Percentiles rank a stretch among this genome's conserved stretches.
phyloP scores from a whole-genome alignment of 1,140 invertebrate genomes.

The Saccostrea echinata region DNA sequence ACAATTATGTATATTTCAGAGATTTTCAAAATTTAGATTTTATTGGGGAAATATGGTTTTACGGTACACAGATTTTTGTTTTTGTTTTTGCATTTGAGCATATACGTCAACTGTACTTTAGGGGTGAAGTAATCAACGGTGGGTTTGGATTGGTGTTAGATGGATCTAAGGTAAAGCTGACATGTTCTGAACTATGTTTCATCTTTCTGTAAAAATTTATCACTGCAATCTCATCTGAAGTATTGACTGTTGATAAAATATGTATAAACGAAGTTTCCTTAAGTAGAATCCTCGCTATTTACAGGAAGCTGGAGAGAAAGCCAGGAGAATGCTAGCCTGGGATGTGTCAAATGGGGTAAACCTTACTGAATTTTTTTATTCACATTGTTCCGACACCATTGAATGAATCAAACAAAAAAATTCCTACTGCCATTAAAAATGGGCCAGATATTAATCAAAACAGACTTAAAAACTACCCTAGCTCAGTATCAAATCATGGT shows the following conservation, averaged over 20 bases:
- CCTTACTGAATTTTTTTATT: too few species aligned
- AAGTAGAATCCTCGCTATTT: background rate
- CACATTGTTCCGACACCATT: too few species aligned
- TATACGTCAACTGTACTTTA: constrained; percentile 63
- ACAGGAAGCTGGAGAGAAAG: constrained; percentile 81
- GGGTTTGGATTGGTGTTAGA: constrained; percentile 87
- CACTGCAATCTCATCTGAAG: background rate
- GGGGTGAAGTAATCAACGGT: constrained; percentile 87
- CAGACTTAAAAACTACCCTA: background rate
- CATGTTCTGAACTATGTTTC: background rate
- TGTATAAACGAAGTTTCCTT: background rate
- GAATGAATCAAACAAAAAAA: too few species aligned
- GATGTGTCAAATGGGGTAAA: constrained; percentile 82
- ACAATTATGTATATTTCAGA: too few species aligned
- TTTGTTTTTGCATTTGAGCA: too few species aligned
- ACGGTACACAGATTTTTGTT: too few species aligned
- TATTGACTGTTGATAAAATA: background rate
- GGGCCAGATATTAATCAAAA: too few species aligned
- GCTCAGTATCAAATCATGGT: background rate
- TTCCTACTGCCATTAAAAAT: too few species aligned
- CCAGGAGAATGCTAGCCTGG: constrained; percentile 84
- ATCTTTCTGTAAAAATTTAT: background rate
- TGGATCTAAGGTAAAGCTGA: constrained; percentile 80
- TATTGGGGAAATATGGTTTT: too few species aligned
- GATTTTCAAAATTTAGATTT: too few species aligned